phyloP scores from a whole-genome alignment of 2,797 vertebrate genomes.

The Tadarida brasiliensis region DNA sequence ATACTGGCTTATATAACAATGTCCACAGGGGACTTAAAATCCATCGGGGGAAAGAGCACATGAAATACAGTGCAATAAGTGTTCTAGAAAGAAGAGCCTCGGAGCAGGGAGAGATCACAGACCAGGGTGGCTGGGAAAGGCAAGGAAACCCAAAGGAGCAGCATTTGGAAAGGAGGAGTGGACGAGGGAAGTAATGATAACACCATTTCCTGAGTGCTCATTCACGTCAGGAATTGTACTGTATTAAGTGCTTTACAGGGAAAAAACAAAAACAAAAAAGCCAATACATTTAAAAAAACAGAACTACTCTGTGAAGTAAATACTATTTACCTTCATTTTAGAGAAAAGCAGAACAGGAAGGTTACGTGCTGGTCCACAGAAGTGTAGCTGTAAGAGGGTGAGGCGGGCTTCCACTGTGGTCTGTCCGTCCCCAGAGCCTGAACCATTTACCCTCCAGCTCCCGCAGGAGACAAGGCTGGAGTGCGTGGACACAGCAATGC shows the following conservation, averaged over 20 bases:
- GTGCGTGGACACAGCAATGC: background rate
- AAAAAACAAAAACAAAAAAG: background rate
- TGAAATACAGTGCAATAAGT: background rate
- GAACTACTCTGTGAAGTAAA: background rate
- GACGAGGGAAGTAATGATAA: background rate
- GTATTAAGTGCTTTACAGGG: background rate
- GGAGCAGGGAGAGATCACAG: background rate
- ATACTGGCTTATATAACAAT: constrained; percentile 16
- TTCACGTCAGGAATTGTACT: background rate
- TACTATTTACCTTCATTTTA: constrained; percentile 3
- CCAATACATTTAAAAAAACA: background rate
- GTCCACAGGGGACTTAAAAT: background rate
- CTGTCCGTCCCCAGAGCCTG: background rate
- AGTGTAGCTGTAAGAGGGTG: background rate
- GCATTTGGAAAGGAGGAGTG: background rate
- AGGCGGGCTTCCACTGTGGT: background rate
- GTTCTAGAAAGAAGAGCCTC: background rate
- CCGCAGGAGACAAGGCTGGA: background rate
- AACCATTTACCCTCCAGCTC: background rate
- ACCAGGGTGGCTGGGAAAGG: background rate
- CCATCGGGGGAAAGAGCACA: background rate
- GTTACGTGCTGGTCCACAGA: background rate
- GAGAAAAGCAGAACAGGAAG: background rate
- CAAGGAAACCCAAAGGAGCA: background rate
- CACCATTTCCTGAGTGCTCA: background rate